Evolutionary conservation across 2,113 vertebrate genomes (phyloP).

Genomic region (Atlantisia rogersi): DNA sequence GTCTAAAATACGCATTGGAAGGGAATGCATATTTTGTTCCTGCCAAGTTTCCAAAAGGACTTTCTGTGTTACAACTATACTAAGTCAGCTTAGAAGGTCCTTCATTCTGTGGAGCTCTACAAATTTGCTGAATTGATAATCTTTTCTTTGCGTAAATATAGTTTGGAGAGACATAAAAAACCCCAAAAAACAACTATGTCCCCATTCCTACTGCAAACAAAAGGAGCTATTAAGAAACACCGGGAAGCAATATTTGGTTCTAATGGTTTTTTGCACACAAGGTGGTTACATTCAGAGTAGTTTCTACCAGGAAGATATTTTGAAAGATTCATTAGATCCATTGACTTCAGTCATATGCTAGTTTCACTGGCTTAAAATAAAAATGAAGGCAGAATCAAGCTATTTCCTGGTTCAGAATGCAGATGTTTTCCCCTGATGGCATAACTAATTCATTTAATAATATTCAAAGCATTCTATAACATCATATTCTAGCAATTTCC

Average conservation of each 20-base stretch:
- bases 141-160: background rate
- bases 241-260: background rate
- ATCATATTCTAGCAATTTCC: background rate
- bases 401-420: conserved; percentile 11
- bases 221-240: background rate
- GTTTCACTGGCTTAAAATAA: conserved; percentile 14
- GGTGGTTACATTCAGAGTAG: background rate
- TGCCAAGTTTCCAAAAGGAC: background rate
- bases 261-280: background rate
- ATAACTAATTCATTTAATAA: conserved; percentile 32
- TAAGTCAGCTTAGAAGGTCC: background rate
- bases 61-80: background rate
- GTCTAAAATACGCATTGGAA: background rate
- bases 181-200: background rate
- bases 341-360: background rate
- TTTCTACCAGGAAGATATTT: background rate
- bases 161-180: background rate
- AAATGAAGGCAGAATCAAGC: conserved; percentile 20
- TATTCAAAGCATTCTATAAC: background rate
- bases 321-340: conserved; percentile 39
- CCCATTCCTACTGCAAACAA: background rate
- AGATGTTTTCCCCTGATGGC: background rate
- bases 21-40: background rate
- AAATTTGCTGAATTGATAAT: background rate
- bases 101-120: background rate